Evolutionary conservation across 2,888 invertebrate species (phyloP), one percentile per base, ranked within the genome.

Genomic region (Caenorhabditis sulstoni): DNA sequence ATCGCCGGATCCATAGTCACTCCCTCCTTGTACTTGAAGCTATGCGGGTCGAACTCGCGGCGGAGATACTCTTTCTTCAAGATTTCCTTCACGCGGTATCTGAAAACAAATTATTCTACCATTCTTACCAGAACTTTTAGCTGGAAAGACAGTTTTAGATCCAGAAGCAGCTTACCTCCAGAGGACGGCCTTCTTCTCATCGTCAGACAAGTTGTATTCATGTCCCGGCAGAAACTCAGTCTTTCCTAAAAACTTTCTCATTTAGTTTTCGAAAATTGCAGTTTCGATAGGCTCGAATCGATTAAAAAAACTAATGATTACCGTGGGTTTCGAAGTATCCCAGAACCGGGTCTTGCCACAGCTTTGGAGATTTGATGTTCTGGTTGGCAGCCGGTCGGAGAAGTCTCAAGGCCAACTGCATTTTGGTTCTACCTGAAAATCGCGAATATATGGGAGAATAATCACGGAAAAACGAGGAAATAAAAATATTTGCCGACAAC

Each of bases 11-110:
- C 90, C 82, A 90, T 87, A 23, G 86, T 83, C n/a, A 89, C 84
- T 8, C 89, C 89, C 77, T 89, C 87, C 79, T 87, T 88, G 82
- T 90, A 90, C 65, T 87, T 88, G 82, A 87, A 89, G 68, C 81
- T 86, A 66, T 84, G 81, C 12, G 90, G 90, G 64, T 90, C 88
- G 73, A 74, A 90, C 50, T 90, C 90, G 29, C 89, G 84, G 22
- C 89, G 85, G n/a, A 90, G 77, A 71, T 89, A 90, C 79, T 90
- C 90, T 52, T 88, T 89, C 81, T 90, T 90, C 58, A 90, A 81
- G 39, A 88, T 84, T 68, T 88, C 88, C 81, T 90, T 90, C 18
- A 88, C 88, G n/a, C 89, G 82, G 73, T 90, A 90, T 67, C 87
- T 86, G 85, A 78, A 37, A 47, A 20, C 14, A 8, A 57, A 9